Evolutionary conservation across 2,888 invertebrate species (phyloP).

Genomic region (Ametastegia equiseti): DNA sequence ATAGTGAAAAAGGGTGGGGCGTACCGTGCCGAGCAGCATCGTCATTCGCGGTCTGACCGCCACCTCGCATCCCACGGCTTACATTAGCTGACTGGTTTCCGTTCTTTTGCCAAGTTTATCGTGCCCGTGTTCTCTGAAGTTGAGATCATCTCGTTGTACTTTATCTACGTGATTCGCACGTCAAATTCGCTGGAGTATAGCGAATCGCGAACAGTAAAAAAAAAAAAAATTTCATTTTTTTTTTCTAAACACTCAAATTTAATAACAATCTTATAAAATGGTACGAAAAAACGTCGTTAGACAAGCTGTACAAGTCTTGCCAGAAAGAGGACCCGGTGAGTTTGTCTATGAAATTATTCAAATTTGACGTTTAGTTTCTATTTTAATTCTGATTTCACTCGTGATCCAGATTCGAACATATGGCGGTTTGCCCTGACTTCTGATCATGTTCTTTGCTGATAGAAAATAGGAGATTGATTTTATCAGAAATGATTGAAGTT

Average conservation of each 20-base stretch:
- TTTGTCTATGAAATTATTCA: conserved; percentile 48
- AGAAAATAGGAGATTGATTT: background rate
- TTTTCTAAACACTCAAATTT: background rate
- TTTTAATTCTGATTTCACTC: background rate
- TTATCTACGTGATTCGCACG: background rate
- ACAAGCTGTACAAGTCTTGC: conserved; percentile 72
- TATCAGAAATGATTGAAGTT: background rate
- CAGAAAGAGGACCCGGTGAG: conserved; percentile 79
- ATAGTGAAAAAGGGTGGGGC: conserved; percentile 8
- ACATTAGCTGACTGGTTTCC: background rate
- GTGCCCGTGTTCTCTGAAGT: background rate
- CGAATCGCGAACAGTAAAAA: background rate
- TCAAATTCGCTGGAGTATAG: background rate
- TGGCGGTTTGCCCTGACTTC: background rate
- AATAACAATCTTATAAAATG: conserved; percentile 68
- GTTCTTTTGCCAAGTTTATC: background rate
- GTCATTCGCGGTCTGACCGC: conserved; percentile 39
- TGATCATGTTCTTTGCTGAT: background rate
- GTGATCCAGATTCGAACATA: background rate
- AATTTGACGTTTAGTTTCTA: background rate
- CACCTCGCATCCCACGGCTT: conserved; percentile 27
- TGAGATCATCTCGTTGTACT: background rate
- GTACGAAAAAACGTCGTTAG: conserved; percentile 73
- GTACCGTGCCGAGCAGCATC: background rate
- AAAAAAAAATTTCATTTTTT: conserved; percentile 8